A percentile compares a stretch with the other conserved stretches of the same genome.
phyloP scores from a whole-genome alignment of 2,113 vertebrate species.

The Meleagris gallopavo region DNA sequence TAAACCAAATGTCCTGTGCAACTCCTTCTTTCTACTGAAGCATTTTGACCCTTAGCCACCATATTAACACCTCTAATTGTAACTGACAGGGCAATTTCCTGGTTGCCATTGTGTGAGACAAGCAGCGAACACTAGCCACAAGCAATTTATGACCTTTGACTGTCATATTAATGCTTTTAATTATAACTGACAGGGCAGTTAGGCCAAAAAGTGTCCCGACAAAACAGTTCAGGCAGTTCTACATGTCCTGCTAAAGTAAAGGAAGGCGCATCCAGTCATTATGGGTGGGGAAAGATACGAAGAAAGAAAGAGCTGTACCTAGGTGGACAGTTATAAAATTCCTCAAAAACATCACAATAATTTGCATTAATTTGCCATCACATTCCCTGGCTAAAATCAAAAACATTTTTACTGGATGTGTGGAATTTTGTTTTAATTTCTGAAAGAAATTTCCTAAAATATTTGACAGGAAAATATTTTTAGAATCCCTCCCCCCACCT shows the following conservation, averaged over 20 bases:
- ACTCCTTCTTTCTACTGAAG: slow-evolving; percentile 33
- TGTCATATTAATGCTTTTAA: slow-evolving; percentile 73
- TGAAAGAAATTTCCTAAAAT: neutral
- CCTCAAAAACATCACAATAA: neutral
- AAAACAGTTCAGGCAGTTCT: neutral
- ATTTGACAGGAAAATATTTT: neutral
- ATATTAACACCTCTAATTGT: slow-evolving; percentile 77
- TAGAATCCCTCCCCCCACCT: neutral
- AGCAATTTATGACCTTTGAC: slow-evolving; percentile 75
- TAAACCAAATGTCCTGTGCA: slow-evolving; percentile 70
- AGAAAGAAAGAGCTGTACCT: neutral
- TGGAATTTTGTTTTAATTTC: neutral
- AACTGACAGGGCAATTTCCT: slow-evolving; percentile 77
- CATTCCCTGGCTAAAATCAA: neutral
- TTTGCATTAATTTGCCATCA: neutral
- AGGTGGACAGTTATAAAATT: neutral
- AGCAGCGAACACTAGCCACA: slow-evolving; percentile 64
- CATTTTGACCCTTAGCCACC: slow-evolving; percentile 65
- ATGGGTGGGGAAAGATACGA: fast-evolving
- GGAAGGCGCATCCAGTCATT: neutral
- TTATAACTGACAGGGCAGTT: slow-evolving; percentile 68
- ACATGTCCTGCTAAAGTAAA: neutral
- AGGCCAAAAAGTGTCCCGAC: slow-evolving; percentile 33
- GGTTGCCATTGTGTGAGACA: slow-evolving; percentile 67
- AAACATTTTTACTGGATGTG: neutral